phyloP scores from a whole-genome alignment of 2,888 invertebrate species.

The Tanytarsus gracilentus region DNA sequence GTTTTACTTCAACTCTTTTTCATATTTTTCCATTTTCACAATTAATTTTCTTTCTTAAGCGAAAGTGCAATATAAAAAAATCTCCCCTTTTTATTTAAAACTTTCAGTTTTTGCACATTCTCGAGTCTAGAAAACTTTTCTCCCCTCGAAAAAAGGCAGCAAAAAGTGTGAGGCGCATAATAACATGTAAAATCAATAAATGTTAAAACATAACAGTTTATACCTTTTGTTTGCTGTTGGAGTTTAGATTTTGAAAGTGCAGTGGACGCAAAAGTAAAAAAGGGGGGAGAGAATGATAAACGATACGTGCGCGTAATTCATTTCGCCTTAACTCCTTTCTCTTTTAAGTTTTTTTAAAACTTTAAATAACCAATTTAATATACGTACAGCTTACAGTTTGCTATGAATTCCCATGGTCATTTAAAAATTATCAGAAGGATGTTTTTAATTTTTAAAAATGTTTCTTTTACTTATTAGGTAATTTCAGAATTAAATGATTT shows the following conservation, averaged over 20 bases:
- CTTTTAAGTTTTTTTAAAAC: not conserved
- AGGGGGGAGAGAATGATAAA: slow-evolving; percentile 10
- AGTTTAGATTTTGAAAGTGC: not conserved
- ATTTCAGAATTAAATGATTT: too few relatives aligned
- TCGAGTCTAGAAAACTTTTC: too few relatives aligned
- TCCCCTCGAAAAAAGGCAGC: too few relatives aligned
- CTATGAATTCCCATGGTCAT: too few relatives aligned
- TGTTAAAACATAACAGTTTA: not conserved
- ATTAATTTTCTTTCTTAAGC: too few relatives aligned
- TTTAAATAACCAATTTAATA: too few relatives aligned
- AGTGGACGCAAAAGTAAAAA: not conserved
- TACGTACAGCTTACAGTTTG: too few relatives aligned
- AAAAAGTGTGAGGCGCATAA: slow-evolving; percentile 12
- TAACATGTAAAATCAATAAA: slow-evolving; percentile 18
- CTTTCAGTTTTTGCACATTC: too few relatives aligned
- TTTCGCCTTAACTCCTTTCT: not conserved
- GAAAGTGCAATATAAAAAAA: too few relatives aligned
- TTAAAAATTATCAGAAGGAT: too few relatives aligned
- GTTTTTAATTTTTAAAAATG: too few relatives aligned
- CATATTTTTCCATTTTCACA: not conserved
- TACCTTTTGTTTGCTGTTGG: not conserved
- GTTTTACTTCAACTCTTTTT: not conserved
- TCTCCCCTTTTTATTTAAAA: not conserved
- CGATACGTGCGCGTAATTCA: slow-evolving; percentile 1
- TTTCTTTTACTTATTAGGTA: too few relatives aligned